Evolutionary conservation across 2,888 invertebrate species (phyloP).

Genomic region (Galerucella pusilla): DNA sequence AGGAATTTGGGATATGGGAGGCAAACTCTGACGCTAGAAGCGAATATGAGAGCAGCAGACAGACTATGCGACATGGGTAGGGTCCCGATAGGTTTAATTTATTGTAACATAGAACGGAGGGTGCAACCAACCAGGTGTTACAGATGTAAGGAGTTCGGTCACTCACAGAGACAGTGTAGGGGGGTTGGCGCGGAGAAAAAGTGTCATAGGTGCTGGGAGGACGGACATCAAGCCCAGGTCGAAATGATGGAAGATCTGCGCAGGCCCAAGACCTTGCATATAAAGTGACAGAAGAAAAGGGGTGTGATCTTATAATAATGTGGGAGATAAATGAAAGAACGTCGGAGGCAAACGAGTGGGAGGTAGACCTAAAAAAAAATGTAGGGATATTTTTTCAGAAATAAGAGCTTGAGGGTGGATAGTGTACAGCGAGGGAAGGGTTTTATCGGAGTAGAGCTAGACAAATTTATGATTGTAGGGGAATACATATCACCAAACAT

Average conservation of each 20-base stretch:
- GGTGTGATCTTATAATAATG: not conserved
- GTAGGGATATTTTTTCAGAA: slow-evolving; percentile 1
- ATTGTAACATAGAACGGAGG: slow-evolving; percentile 15
- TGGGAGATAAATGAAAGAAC: not conserved
- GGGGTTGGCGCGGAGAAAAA: not conserved
- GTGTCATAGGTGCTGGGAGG: not conserved
- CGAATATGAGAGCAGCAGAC: not conserved
- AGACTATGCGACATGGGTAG: not conserved
- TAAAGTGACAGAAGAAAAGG: not conserved
- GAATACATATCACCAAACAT: no score
- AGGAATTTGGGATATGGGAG: not conserved
- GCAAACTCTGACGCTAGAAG: not conserved
- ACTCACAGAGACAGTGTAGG: slow-evolving; percentile 1
- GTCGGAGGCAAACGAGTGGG: slow-evolving; percentile 3
- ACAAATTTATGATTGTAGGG: not conserved
- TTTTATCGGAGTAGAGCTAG: not conserved
- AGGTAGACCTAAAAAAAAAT: not conserved
- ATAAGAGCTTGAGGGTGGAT: not conserved
- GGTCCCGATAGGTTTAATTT: not conserved
- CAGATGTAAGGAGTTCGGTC: slow-evolving; percentile 27
- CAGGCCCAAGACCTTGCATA: not conserved
- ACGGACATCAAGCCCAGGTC: slow-evolving; percentile 2
- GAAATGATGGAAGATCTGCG: no score
- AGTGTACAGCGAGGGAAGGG: not conserved
- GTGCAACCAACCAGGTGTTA: slow-evolving; percentile 18